Percentiles rank a stretch among this genome's conserved stretches.
Evolutionary conservation across 2,797 vertebrate species (phyloP).

Genomic region (Mormyrops attenuatus): DNA sequence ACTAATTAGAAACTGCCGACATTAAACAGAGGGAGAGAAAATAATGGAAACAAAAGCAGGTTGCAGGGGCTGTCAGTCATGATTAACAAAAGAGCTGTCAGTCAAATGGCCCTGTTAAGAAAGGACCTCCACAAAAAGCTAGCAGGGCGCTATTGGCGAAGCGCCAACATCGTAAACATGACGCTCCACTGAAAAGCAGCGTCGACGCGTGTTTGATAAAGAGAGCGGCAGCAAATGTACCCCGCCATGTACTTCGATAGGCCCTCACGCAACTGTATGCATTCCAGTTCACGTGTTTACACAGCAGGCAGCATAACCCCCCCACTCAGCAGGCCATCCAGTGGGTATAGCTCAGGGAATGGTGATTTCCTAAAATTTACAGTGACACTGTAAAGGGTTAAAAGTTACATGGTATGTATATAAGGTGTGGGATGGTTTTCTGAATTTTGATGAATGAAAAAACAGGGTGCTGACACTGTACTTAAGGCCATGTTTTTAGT

Average conservation of each 20-base stretch:
- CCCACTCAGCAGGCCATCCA: not conserved
- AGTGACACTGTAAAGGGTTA: not conserved
- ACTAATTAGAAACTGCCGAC: constrained; percentile 21
- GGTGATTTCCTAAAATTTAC: not conserved
- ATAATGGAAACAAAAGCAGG: not conserved
- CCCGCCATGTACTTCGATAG: not conserved
- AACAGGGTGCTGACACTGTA: not conserved
- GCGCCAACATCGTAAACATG: not conserved
- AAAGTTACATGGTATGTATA: not conserved
- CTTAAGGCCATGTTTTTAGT: not conserved
- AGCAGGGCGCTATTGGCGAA: not conserved
- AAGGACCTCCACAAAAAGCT: not conserved
- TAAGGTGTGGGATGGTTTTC: not conserved
- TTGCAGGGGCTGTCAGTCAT: constrained; percentile 24
- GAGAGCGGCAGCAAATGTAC: not conserved
- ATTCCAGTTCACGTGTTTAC: not conserved
- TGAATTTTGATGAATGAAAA: not conserved
- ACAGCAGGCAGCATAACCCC: not conserved
- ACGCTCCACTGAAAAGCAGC: not conserved
- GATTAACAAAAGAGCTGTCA: constrained; percentile 12
- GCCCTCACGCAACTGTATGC: not conserved
- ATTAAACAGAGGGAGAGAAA: constrained; percentile 13
- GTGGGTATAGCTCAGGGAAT: not conserved
- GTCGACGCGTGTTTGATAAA: not conserved
- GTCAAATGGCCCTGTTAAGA: not conserved